Evolutionary conservation across 2,113 vertebrate genomes (phyloP), one percentile per base, ranked within the genome.

Genomic region (Arothron firmamentum): DNA sequence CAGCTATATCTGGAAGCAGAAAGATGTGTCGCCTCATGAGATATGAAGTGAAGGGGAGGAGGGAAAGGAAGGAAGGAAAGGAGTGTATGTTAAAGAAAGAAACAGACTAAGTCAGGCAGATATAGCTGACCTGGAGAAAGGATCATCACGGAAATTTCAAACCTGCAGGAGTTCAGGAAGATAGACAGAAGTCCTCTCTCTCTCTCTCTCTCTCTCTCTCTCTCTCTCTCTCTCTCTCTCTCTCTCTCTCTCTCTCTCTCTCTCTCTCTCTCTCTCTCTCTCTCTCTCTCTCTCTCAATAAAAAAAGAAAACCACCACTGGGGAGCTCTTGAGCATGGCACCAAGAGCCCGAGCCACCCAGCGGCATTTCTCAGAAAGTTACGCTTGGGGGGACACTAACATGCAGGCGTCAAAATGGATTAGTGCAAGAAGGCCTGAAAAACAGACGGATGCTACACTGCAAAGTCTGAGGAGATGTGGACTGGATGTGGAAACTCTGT

Each of bases 11-110:
- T 64, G 64, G 53, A 65, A 56, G 74, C 53, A 12, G 34, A 65
- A 59, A 65, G 58, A 73, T 25, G 17, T 67, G 57, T 23, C 15
- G 52, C 42, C 72, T 72, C 34, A 72, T 81, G 67, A 68, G 58
- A 71, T 67, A 54, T 54, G 23, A 74, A 54, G 54, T 42, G 56
- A 59, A 21, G 52, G 42, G 25, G 43, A 34, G 23, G 15, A 28
- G 8, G 21, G 45, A 70, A 11, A 53, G n/a, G 66, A 57, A 23
- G 34, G 41, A 65, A 66, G 48, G 65, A 53, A 75, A 56, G 54
- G 20, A 55, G 56, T 54, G 53, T 42, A 61, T 58, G 41, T 49
- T 9, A 66, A 67, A 67, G 56, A 41, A 59, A 52, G 49, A 67
- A 43, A 34, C 18, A 62, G 59, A 77, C 53, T 64, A 56, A 53